These are phyloP conservation scores for Harpagoxenus sublaevis DNA, from an alignment of 2,888 invertebrate species.

Conservation along the genomic window DNA sequence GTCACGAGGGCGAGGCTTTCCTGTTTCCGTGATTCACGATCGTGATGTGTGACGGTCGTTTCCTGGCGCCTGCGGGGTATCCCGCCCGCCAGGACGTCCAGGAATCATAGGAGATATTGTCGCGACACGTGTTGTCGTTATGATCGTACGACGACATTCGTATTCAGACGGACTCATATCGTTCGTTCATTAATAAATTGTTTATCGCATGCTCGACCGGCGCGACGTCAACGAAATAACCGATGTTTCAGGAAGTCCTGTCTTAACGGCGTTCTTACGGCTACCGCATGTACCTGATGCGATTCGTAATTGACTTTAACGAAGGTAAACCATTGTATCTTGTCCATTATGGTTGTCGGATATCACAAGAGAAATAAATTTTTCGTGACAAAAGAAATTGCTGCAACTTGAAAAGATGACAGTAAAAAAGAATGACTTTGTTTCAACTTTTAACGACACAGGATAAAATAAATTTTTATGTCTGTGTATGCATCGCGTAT, in stretches of 20 bases:
- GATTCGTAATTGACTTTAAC: constrained; percentile 48
- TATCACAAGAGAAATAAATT: constrained; percentile 21
- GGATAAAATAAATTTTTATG: not conserved
- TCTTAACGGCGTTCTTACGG: constrained; percentile 56
- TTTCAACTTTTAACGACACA: constrained; percentile 1
- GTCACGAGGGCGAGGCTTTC: constrained; percentile 81
- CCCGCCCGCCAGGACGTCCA: constrained; percentile 71
- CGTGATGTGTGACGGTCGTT: constrained; percentile 76
- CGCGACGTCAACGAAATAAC: constrained; percentile 47
- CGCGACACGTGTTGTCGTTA: constrained; percentile 72
- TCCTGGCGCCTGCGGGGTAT: constrained; percentile 78
- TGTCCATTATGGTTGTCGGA: not conserved
- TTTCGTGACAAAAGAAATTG: not conserved
- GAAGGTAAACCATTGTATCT: constrained; percentile 4
- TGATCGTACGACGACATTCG: constrained; percentile 57
- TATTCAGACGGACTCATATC: constrained; percentile 62
- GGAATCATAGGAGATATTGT: constrained; percentile 60
- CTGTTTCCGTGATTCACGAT: constrained; percentile 82
- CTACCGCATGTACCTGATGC: constrained; percentile 58
- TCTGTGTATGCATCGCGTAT: not conserved
- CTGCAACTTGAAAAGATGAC: not conserved
- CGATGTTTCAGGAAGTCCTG: constrained; percentile 71
- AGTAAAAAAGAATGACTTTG: not conserved
- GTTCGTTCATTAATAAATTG: constrained; percentile 74
- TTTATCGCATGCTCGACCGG: constrained; percentile 56